Conservation (phyloP, 2,797 vertebrate genomes). For the Diceros bicornis region DNA sequence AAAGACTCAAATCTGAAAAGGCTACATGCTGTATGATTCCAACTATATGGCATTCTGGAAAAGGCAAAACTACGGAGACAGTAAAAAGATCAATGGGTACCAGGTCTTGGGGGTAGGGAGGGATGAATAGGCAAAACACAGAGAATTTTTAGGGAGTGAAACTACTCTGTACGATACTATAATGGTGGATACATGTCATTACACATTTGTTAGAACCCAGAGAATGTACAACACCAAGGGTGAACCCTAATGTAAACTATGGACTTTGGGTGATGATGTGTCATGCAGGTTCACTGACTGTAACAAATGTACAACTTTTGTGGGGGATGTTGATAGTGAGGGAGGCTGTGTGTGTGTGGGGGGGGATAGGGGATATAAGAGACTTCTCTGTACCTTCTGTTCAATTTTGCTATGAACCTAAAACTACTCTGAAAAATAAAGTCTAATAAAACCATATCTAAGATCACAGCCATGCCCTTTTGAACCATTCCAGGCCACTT, state of each 20-base stretch:
- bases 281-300: neutral
- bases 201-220: neutral
- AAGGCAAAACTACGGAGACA: neutral
- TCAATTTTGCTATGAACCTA: neutral
- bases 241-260: no score
- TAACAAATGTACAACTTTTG: neutral
- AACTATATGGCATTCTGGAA: neutral
- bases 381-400: neutral
- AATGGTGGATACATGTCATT: no score
- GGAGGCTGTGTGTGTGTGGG: neutral
- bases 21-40: neutral
- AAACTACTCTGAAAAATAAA: neutral
- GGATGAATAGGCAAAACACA: neutral
- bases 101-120: rapidly evolving
- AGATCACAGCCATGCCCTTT: neutral
- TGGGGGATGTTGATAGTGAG: neutral
- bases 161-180: rapidly evolving
- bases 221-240: neutral
- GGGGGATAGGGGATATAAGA: neutral
- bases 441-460: neutral
- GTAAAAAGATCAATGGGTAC: neutral
- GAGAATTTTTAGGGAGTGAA: neutral
- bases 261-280: neutral
- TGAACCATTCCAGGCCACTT: neutral
- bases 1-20: neutral